Conservation (phyloP, 2,888 invertebrate species). For the Pogonocherus hispidulus region DNA sequence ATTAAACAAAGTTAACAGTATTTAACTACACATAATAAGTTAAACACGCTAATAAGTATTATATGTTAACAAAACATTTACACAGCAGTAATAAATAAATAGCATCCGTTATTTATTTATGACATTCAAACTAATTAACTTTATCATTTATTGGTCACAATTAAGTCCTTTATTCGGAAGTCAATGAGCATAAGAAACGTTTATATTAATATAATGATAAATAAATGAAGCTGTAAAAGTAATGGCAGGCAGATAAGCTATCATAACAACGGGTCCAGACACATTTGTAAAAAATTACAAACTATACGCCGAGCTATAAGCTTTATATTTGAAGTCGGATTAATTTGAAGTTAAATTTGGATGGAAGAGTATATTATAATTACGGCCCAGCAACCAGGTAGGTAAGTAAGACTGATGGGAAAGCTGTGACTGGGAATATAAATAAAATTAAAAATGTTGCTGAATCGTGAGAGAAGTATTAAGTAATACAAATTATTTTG, state of each 20-base stretch:
- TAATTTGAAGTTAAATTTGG: too few relatives aligned
- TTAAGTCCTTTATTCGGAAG: neutral
- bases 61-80: slow-evolving; percentile 11
- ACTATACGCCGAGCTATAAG: too few relatives aligned
- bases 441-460: too few relatives aligned
- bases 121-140: slow-evolving; percentile 16
- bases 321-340: too few relatives aligned
- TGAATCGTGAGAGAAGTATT: too few relatives aligned
- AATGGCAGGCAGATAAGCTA: neutral
- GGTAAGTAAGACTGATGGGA: too few relatives aligned
- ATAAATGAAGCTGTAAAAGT: neutral
- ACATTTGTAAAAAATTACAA: too few relatives aligned
- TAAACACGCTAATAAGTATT: neutral
- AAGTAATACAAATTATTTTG: too few relatives aligned
- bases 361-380: too few relatives aligned
- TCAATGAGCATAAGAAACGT: neutral
- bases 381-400: too few relatives aligned
- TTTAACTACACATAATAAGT: neutral
- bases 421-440: too few relatives aligned
- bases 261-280: too few relatives aligned
- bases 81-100: neutral
- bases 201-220: neutral
- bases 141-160: neutral
- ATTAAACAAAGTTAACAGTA: neutral
- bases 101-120: neutral